These are phyloP conservation scores for Chiroxiphia lanceolata DNA, from an alignment of 2,797 vertebrate genomes.

Conservation along the genomic window DNA sequence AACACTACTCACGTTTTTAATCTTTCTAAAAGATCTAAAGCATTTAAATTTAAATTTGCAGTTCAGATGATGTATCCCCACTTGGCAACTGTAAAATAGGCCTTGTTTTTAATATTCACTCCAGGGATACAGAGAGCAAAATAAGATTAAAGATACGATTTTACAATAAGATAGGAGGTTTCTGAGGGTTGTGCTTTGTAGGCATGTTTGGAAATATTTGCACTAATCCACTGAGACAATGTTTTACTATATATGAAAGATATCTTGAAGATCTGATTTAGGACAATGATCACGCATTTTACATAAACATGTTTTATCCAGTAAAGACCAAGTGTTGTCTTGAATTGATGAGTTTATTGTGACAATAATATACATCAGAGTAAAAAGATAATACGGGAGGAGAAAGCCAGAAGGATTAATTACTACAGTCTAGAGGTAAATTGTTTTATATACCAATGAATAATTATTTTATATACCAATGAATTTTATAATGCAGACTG, in stretches of 20 bases:
- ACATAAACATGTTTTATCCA: slow-evolving; percentile 10
- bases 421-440: neutral
- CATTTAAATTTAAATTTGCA: slow-evolving; percentile 50
- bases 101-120: slow-evolving; percentile 48
- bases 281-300: slow-evolving; percentile 12
- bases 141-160: slow-evolving; percentile 51
- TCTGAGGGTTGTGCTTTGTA: slow-evolving; percentile 16
- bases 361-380: neutral
- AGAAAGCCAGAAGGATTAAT: slow-evolving; percentile 26
- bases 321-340: neutral
- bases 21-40: slow-evolving; percentile 54
- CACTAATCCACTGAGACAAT: slow-evolving; percentile 11
- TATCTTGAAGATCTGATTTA: slow-evolving; percentile 28
- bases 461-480: neutral
- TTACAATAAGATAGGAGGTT: slow-evolving; percentile 49
- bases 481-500: slow-evolving; percentile 3
- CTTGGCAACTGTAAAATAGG: slow-evolving; percentile 47
- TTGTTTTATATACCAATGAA: slow-evolving; percentile 5
- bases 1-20: neutral
- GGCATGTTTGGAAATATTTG: neutral
- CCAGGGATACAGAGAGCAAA: slow-evolving; percentile 29
- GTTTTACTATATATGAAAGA: slow-evolving; percentile 13
- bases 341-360: slow-evolving; percentile 23
- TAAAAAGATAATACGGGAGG: neutral
- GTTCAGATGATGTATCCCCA: slow-evolving; percentile 51